Evolutionary conservation across 2,888 invertebrate genomes (phyloP), one percentile per base, ranked within the genome.

Genomic region (Drosophila pseudotalamancana): DNA sequence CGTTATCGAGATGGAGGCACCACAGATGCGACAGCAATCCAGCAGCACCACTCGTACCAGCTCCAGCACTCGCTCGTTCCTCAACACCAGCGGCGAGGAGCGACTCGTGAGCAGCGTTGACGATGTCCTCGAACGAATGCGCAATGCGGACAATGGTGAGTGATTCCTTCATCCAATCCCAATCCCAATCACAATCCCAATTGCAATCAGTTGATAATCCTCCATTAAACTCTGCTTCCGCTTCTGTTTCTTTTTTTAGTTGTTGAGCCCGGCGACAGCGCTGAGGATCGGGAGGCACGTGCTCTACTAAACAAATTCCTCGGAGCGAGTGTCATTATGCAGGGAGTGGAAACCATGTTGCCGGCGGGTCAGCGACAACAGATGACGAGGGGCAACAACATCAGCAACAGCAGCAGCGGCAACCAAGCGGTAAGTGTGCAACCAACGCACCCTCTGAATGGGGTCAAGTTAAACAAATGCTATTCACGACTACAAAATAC

Each of bases 271-370:
- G 95, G 94, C 6, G 95, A 95, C 88, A 93, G 92, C 1, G 89
- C 90, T 25, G 95, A 95, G 89, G 96, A 96, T 90, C 90, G 92
- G 32, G 95, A 95, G 91, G 96, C 95, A 32, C 93, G 95, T 55
- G 94, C 95, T 65, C 92, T 96, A 79, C 93, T 96, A 49, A 96
- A 96, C 92, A 96, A 96, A 92, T 96, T 96, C 92, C 93, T 96
- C 49, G 96, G 96, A 57, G 95, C 96, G 69, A 95, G 95, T 82
- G 95, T 96, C 80, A 94, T 96, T 62, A 94, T 96, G 92, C 94
- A 95, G 51, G 96, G 96, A 77, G 95, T 96, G 93, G 96, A 96
- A 92, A 84, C 86, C 35, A 89, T 90, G 71, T 67, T 90, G 57
- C 90, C 91, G 23, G 53, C 12, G 29, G 80, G 81, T 23, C 86